These are phyloP conservation scores for Botia almorhae DNA, from an alignment of 2,797 vertebrate species.

Conservation along the genomic window DNA sequence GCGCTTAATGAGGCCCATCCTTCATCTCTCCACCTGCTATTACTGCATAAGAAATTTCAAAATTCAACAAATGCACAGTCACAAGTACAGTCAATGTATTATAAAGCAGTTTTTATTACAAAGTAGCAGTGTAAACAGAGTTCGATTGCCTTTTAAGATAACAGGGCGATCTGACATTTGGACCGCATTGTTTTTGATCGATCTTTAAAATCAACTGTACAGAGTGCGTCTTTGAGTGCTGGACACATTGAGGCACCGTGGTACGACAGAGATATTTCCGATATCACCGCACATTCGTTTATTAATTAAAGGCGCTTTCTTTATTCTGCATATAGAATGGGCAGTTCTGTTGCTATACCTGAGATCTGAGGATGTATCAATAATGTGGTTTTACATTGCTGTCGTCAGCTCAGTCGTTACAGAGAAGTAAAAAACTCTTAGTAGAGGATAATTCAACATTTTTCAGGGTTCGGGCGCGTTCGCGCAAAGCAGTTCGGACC, in stretches of 20 bases:
- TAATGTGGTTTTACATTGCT: not conserved
- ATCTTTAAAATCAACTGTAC: not conserved
- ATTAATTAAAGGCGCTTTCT: not conserved
- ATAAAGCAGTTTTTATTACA: constrained; percentile 52
- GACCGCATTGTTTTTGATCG: not conserved
- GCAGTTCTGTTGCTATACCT: constrained; percentile 8
- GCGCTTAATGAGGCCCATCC: no score
- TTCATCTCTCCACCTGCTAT: no score
- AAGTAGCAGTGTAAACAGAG: constrained; percentile 33
- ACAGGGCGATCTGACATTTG: constrained; percentile 15
- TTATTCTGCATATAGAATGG: not conserved
- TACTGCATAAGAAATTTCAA: no score
- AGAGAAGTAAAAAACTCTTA: not conserved
- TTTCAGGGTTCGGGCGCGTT: no score
- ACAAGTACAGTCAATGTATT: not conserved
- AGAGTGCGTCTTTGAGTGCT: not conserved
- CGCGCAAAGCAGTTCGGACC: not conserved
- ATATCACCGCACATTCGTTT: not conserved
- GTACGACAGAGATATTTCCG: constrained; percentile 27
- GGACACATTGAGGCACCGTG: constrained; percentile 41
- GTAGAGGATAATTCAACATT: no score
- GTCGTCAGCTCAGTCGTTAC: not conserved
- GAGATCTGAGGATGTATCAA: constrained; percentile 29
- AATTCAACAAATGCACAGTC: constrained; percentile 5
- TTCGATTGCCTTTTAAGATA: not conserved